Base-by-base conservation (phyloP, 2,113 vertebrate genomes). In the Spermophilus dauricus region DNA sequence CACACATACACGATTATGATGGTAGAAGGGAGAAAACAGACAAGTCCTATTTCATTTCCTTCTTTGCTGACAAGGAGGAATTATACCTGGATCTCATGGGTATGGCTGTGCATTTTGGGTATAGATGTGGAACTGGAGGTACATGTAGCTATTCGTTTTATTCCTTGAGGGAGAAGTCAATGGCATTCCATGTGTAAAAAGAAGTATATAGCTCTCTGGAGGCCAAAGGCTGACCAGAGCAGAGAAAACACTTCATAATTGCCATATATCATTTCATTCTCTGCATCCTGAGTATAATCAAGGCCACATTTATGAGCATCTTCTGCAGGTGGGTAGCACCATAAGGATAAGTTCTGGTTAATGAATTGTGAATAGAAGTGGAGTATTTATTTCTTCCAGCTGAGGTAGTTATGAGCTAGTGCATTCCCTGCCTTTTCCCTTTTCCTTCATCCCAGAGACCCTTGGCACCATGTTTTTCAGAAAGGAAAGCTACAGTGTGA, bases 231-330 rank as follows among this genome's bases (percentile, higher is more conserved):
- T 91, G 39, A 91, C 28, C 17, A 10, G 0, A 45, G 63, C 39
- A 89, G 69, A 73, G 45, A 42, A 88, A 78, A 69, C 34, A 70
- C 13, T 78, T 72, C 77, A 3, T 30, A 8, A 72, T 96, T 70
- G 32, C 12, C 11, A 34, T 51, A 42, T 80, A 37, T 93, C 37
- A 84, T 76, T 95, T 91, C 37, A 85, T 92, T 95, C 84, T 85
- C 73, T 76, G 93, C 63, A 85, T 89, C 34, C 39, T 92, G 5
- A 13, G 12, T 67, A 89, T 26, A 72, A 91, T 26, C 20, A 12
- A 67, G 14, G 34, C 1, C 18, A 24, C 32, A 61, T 75, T 53
- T 45, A 26, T 16, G 58, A 81, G 42, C 13, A 22, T 88, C 26
- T 30, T 32, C 4, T 93, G 18, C 6, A 37, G 24, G 80, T 14